These are phyloP conservation scores for Drosophila glabriapex DNA, from an alignment of 2,888 invertebrate species.

Conservation along the genomic window DNA sequence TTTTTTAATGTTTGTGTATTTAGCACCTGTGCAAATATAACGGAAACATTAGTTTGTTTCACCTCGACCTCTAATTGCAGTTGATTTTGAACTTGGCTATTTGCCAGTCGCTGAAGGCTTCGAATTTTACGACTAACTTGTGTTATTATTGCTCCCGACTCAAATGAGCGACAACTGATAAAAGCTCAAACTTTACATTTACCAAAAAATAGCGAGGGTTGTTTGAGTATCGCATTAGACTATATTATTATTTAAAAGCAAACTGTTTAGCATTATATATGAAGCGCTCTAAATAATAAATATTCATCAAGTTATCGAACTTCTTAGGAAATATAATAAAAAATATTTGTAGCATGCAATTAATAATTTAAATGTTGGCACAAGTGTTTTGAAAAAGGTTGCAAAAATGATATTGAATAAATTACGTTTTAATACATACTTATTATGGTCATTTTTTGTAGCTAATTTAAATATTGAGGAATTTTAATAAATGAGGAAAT, in stretches of 20 bases:
- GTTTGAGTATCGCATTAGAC: neutral
- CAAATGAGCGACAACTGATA: conserved; percentile 39
- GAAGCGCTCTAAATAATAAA: neutral
- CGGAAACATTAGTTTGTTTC: conserved; percentile 20
- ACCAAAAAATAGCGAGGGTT: conserved; percentile 32
- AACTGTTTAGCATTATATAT: neutral
- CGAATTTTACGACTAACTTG: conserved; percentile 24
- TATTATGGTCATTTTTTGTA: neutral
- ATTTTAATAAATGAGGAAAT: neutral
- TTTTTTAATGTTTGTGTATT: conserved; percentile 24
- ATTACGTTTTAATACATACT: neutral
- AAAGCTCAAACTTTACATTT: conserved; percentile 42
- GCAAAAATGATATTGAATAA: neutral
- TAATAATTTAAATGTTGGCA: neutral
- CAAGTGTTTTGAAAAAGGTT: neutral
- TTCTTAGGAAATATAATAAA: neutral
- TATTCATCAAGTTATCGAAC: neutral
- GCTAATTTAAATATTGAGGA: neutral
- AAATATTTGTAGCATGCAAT: neutral
- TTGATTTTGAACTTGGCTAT: conserved; percentile 72
- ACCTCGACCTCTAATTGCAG: conserved; percentile 50
- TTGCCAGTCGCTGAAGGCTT: conserved; percentile 8
- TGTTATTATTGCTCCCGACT: conserved; percentile 7
- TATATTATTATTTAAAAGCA: neutral
- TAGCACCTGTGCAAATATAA: conserved; percentile 68